Evolutionary conservation across 2,797 vertebrate species (phyloP).

Genomic region (Silurus lanzhouensis): DNA sequence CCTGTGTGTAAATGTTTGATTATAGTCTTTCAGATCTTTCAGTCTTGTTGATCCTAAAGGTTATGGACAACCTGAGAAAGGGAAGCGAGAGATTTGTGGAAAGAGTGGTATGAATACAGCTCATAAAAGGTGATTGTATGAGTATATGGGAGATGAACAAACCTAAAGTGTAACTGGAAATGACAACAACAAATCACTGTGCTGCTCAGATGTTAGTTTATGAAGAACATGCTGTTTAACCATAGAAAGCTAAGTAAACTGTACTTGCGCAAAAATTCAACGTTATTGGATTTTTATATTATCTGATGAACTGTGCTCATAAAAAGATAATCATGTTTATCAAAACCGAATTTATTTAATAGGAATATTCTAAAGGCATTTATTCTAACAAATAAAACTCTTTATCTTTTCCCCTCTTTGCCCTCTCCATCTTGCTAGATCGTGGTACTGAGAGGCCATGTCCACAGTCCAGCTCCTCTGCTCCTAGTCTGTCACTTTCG

Average conservation of each 20-base stretch:
- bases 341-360: neutral
- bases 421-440: conserved; percentile 69
- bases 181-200: neutral
- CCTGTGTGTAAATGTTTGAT: conserved; percentile 6
- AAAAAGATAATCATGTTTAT: neutral
- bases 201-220: neutral
- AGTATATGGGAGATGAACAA: neutral
- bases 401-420: neutral
- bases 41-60: neutral
- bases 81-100: conserved; percentile 9
- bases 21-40: neutral
- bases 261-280: neutral
- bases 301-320: neutral
- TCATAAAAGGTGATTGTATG: neutral
- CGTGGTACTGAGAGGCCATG: conserved; percentile 83
- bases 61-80: too few relatives aligned
- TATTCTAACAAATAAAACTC: neutral
- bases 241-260: neutral
- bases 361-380: neutral
- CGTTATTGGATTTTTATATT: neutral
- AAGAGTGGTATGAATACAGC: neutral
- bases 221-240: neutral
- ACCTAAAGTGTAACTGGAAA: neutral
- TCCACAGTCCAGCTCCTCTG: conserved; percentile 69
- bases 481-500: conserved; percentile 74